Evolutionary conservation across 2,797 vertebrate species (phyloP), one percentile per base, ranked within the genome.

Genomic region (Spinus pinus): DNA sequence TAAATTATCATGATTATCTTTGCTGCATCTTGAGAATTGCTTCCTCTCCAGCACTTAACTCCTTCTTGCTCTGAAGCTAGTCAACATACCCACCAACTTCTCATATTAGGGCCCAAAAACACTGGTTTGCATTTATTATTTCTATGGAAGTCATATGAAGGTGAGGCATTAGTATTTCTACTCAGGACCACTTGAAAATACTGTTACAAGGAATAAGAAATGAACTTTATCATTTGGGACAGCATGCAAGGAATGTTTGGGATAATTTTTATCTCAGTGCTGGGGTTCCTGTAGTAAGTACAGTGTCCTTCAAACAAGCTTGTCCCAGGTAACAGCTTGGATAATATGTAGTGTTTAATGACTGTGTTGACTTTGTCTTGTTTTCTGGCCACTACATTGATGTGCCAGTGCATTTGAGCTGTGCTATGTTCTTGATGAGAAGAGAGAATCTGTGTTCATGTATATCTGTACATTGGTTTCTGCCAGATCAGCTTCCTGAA

Each of bases 1-100:
- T 96, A 96, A 96, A 96, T 96, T 95, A 96, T 51, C 90, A 86
- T 96, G 94, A 96, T 96, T 96, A 96, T 88, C 90, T 91, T 95
- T 73, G 90, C 95, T 86, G 85, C 89, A 95, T 82, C 64, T 91
- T 90, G 69, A 93, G 95, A 96, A 94, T 78, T 94, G 91, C 95
- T 95, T 96, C 95, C 95, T 96, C 85, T 94, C 62, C 50, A 81
- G 54, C 21, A 49, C 91, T 96, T 96, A 96, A 96, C 96, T 95
- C 94, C 65, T 96, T 67, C 82, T 79, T 95, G 62, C 73, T 94
- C 91, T 79, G 87, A 79, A 86, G 54, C n/a, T 27, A 94, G 49
- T 57, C 67, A 80, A 54, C 50, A 81, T 4, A 65, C 8, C 10
- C 79, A 64, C 35, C 42, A 69, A 87, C 17, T 74, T 81, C 85